phyloP scores from a whole-genome alignment of 2,113 vertebrate species.

The Leptosomus discolor region DNA sequence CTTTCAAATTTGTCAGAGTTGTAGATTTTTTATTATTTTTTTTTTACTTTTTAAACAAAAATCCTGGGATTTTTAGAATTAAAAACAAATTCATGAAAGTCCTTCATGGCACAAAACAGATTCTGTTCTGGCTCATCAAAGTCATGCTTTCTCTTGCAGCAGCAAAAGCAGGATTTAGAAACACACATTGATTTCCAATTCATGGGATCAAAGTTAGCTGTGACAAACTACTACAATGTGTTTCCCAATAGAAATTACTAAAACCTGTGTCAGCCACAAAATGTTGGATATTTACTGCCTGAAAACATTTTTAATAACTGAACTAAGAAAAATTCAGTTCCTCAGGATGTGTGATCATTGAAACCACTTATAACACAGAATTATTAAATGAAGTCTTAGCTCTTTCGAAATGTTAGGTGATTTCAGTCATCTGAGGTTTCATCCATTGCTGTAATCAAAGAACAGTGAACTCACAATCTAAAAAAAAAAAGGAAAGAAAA shows the following conservation, averaged over 20 bases:
- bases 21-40: neutral
- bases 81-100: neutral
- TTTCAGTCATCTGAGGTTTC: neutral
- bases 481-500: neutral
- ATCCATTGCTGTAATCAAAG: neutral
- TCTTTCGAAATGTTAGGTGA: neutral
- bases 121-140: neutral
- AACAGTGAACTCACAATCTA: neutral
- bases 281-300: neutral
- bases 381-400: neutral
- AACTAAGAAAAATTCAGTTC: neutral
- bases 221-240: neutral
- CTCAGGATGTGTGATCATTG: neutral
- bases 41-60: neutral
- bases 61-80: neutral
- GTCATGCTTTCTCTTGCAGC: neutral
- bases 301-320: neutral
- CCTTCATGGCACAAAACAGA: neutral
- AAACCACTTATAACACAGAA: neutral
- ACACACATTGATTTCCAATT: neutral
- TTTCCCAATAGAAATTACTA: neutral
- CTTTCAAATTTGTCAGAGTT: neutral
- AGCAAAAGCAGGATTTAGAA: neutral
- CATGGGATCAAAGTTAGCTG: neutral
- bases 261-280: neutral